Evolutionary conservation across 2,113 vertebrate genomes (phyloP).

Genomic region (Acanthisitta chloris): DNA sequence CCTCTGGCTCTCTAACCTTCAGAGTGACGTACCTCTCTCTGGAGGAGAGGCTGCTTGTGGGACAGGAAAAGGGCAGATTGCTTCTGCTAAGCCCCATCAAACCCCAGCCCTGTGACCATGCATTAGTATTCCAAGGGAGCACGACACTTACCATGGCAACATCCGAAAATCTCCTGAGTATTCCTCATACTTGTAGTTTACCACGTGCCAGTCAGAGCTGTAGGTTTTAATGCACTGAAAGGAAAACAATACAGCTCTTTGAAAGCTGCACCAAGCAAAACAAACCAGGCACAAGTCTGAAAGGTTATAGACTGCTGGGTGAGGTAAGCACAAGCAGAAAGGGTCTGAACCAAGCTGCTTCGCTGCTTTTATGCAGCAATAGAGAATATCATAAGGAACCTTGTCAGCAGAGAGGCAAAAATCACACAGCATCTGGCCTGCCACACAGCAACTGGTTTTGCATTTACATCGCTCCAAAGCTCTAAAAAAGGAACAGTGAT

Average conservation of each 20-base stretch:
- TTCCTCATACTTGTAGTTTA: constrained; percentile 97
- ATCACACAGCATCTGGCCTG: neutral
- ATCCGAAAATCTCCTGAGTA: constrained; percentile 95
- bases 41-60: neutral
- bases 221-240: constrained; percentile 97
- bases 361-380: neutral
- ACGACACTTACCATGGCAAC: constrained; percentile 86
- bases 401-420: neutral
- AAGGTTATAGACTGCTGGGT: neutral
- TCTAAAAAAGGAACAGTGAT: neutral
- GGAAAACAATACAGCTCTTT: constrained; percentile 26
- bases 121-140: neutral
- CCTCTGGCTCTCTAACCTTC: neutral
- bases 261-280: neutral
- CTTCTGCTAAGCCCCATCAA: neutral
- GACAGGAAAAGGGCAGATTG: neutral
- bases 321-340: neutral
- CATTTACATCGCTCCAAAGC: neutral
- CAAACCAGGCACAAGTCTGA: neutral
- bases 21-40: neutral
- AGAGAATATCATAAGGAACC: neutral
- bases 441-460: neutral
- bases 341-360: neutral
- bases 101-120: neutral
- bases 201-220: constrained; percentile 91